Percentiles rank a stretch among this genome's conserved stretches.
Conservation (phyloP, 2,113 vertebrate species). For the Bos javanicus region DNA sequence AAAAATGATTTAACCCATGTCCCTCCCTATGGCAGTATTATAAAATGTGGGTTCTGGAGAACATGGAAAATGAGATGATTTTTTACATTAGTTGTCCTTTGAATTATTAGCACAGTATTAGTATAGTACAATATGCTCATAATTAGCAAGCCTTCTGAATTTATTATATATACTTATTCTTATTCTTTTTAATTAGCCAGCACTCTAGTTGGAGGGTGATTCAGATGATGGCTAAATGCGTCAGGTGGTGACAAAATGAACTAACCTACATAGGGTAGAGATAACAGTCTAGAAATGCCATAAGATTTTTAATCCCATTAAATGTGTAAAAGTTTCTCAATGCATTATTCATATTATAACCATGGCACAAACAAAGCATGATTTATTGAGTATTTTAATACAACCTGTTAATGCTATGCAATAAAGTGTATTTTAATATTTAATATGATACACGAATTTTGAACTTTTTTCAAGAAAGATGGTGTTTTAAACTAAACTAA, state of each 20-base stretch:
- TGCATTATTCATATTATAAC: slow-evolving; percentile 67
- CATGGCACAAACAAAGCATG: slow-evolving; percentile 55
- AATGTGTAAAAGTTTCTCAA: slow-evolving; percentile 25
- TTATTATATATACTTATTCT: slow-evolving; percentile 58
- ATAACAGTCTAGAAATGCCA: slow-evolving; percentile 11
- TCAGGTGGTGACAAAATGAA: slow-evolving; percentile 32
- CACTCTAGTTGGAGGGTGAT: slow-evolving; percentile 3
- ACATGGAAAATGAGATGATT: slow-evolving; percentile 42
- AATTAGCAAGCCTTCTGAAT: slow-evolving; percentile 64
- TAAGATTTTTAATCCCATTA: slow-evolving; percentile 38
- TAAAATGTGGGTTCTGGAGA: neutral
- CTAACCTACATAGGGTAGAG: neutral
- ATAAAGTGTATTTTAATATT: slow-evolving; percentile 65
- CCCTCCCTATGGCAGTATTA: neutral
- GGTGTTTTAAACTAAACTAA: slow-evolving; percentile 61
- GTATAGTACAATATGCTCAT: slow-evolving; percentile 59
- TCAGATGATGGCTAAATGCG: neutral
- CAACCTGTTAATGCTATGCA: slow-evolving; percentile 58
- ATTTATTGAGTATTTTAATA: slow-evolving; percentile 64
- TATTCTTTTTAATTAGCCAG: slow-evolving; percentile 60
- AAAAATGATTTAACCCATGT: slow-evolving; percentile 15
- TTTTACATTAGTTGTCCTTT: slow-evolving; percentile 44
- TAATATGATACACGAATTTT: slow-evolving; percentile 59
- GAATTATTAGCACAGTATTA: slow-evolving; percentile 58
- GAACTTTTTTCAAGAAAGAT: slow-evolving; percentile 42